Base-by-base conservation (phyloP, 2,797 vertebrate genomes). In the Arvicola amphibius region DNA sequence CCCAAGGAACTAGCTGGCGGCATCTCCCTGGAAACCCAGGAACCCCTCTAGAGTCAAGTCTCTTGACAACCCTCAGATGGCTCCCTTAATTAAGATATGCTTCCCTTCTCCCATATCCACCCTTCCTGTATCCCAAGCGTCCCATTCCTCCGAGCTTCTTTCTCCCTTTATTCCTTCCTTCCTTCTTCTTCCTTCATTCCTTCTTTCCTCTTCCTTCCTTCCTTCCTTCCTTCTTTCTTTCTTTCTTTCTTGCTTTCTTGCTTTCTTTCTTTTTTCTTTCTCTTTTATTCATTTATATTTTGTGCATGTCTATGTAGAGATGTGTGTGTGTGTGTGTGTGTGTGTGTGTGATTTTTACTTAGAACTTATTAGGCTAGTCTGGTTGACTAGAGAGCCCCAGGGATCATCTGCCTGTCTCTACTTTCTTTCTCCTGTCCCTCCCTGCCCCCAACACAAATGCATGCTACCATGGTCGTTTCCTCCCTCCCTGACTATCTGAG, bases 111-210 rank as follows among this genome's bases (percentile, higher is more conserved):
- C n/a, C n/a, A n/a, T n/a, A n/a, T n/a, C n/a, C n/a, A n/a, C n/a
- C n/a, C n/a, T n/a, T n/a, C n/a, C n/a, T n/a, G n/a, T n/a, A n/a
- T n/a, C n/a, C n/a, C n/a, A n/a, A n/a, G n/a, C n/a, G n/a, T n/a
- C n/a, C n/a, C n/a, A n/a, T n/a, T n/a, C n/a, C n/a, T n/a, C n/a
- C n/a, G n/a, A n/a, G n/a, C n/a, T n/a, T n/a, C n/a, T n/a, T n/a
- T n/a, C n/a, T n/a, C n/a, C n/a, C n/a, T n/a, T n/a, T n/a, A n/a
- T n/a, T n/a, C 16, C 0, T 56, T 92, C 51, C 11, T 76, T 27
- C 19, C 1, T 16, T 34, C 29, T 27, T 9, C 1, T 16, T 34
- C 29, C 3, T 13, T 32, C 29, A n/a, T 13, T 5, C 27, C 11
- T 65, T 4, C 10, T 11, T 48, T 11, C 46, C 43, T 43, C 43